Evolutionary conservation across 2,888 invertebrate genomes (phyloP), one percentile per base, ranked within the genome.

Genomic region (Malthinus flaveolus): DNA sequence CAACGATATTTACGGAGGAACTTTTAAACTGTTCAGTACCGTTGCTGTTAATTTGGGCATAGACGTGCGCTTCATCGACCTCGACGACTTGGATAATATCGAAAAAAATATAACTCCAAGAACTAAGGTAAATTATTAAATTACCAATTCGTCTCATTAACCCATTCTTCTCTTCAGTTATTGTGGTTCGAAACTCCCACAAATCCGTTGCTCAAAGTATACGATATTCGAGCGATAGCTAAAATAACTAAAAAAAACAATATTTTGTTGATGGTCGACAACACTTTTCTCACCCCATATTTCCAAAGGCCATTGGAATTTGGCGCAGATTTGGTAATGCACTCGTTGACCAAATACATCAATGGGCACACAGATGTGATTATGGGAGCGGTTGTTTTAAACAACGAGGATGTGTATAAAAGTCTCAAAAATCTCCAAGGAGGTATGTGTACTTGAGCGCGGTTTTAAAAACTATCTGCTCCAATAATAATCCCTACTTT

Each of bases 181-280:
- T 81, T 97, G 23, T 97, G 95, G 95, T 76, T 95, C 59, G 97
- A 97, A 77, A 88, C 91, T 0, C 96, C 96, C 0, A 93, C 95
- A 8, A 96, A 97, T 80, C 96, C 96, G 0, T 78, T 90, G 7
- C 76, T 95, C 64, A 91, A 91, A 80, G 82, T 96, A 12, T 83
- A 87, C 3, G 95, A 97, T 74, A 90, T 97, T 47, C 82, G 84
- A 66, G 86, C 83, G 0, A 80, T 92, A 37, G 76, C 83, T 0
- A 83, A 87, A 55, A 77, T 85, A 1, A 82, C 85, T 54, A 86
- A 83, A 69, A 75, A 76, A 8, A 73, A 76, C 15, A 32, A 61
- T 1, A 12, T 66, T 37, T 15, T 65, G 3, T 15, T 69, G 7
- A 62, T 55, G 6, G 63, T 70, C 6, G 68, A 70, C 34, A 70